Conservation (phyloP, 2,888 invertebrate species). For the Synergus itoensis region DNA sequence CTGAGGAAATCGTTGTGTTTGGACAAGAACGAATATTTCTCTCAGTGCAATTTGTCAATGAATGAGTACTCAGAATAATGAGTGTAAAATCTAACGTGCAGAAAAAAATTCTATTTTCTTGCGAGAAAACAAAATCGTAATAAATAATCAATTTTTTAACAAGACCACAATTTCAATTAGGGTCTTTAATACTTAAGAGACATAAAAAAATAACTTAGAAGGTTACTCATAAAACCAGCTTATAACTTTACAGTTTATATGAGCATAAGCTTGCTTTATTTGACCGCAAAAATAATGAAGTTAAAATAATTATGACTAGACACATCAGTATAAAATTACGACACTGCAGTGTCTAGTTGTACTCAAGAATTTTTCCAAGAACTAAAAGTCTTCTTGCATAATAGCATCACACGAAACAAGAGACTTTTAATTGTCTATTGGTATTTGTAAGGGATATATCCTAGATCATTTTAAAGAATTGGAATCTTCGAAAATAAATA, state of each 20-base stretch:
- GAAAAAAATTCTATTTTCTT: background rate
- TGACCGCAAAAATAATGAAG: background rate
- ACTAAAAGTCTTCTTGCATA: too few species aligned
- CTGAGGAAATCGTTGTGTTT: too few species aligned
- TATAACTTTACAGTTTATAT: background rate
- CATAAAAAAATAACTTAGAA: background rate
- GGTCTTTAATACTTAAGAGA: background rate
- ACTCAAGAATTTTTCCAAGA: too few species aligned
- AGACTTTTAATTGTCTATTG: too few species aligned
- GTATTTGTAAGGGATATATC: too few species aligned
- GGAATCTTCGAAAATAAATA: slow-evolving; percentile 10
- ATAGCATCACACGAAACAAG: too few species aligned
- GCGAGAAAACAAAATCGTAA: background rate
- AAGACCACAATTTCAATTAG: background rate
- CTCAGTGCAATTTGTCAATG: too few species aligned
- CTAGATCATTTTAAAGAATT: background rate
- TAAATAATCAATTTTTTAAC: background rate
- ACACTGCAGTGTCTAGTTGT: too few species aligned
- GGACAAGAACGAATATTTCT: too few species aligned
- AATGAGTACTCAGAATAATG: too few species aligned
- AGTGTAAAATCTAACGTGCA: too few species aligned
- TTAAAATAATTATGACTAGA: background rate
- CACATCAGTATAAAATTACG: background rate
- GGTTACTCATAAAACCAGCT: background rate
- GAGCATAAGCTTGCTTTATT: background rate